Conservation (phyloP, 2,888 invertebrate genomes). For the Tetramorium bicarinatum region DNA sequence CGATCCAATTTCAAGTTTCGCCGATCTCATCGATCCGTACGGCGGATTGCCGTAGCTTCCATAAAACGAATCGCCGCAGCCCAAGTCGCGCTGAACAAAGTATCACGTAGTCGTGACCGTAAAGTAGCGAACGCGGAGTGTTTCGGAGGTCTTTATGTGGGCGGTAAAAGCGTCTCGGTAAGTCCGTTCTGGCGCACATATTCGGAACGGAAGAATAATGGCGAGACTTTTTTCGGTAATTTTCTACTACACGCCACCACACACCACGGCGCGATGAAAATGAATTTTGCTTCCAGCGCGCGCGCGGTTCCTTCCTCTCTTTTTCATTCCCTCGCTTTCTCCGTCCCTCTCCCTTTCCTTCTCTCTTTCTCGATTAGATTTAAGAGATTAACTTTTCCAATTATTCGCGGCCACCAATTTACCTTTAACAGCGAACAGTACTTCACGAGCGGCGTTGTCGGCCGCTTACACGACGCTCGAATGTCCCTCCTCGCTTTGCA, state of each 20-base stretch:
- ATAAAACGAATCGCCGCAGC: conserved; percentile 63
- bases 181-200: conserved; percentile 49
- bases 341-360: background rate
- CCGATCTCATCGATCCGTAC: conserved; percentile 50
- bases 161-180: conserved; percentile 59
- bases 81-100: conserved; percentile 58
- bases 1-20: conserved; percentile 64
- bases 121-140: conserved; percentile 62
- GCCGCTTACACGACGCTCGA: conserved; percentile 31
- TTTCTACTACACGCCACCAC: conserved; percentile 50
- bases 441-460: conserved; percentile 18
- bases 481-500: conserved; percentile 50
- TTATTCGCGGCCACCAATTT: conserved; percentile 51
- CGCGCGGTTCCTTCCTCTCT: background rate
- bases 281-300: conserved; percentile 46
- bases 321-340: background rate
- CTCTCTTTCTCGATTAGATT: conserved; percentile 34
- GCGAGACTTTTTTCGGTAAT: conserved; percentile 46
- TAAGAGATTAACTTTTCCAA: conserved; percentile 55
- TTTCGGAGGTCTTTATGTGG: conserved; percentile 66
- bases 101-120: conserved; percentile 68
- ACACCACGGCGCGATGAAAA: conserved; percentile 47
- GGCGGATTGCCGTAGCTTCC: conserved; percentile 27
- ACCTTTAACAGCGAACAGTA: conserved; percentile 44
- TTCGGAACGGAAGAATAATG: conserved; percentile 61